Base-by-base conservation (phyloP, 2,888 invertebrate genomes). In the Drosophila mettleri region DNA sequence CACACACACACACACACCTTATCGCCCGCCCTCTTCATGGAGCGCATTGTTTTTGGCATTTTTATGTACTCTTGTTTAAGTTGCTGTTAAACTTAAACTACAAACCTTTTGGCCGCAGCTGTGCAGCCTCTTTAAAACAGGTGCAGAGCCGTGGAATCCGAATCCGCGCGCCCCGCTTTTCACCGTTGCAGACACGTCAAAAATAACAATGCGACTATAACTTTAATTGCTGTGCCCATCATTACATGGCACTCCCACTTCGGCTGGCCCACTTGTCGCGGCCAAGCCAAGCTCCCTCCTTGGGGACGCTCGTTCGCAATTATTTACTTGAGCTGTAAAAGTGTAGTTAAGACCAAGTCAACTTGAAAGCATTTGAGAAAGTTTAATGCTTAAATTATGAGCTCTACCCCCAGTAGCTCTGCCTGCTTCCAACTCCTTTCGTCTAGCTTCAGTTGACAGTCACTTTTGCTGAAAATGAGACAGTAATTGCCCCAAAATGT, bases 291-390 rank as follows among this genome's bases (percentile, higher is more conserved):
- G 24, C 45, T 27, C 45, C 54, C 69, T 63, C 52, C 43, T 39
- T 51, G 24, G 64, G 48, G 70, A 53, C 33, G 55, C 41, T 36
- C 39, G 62, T 57, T 69, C 81, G 88, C 87, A 85, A 85, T 85
- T 85, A 85, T 85, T 85, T 85, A 89, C 85, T 84, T 84, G 89
- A 88, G 89, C 84, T 89, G 86, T 84, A 89, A 84, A 84, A 84
- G 83, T 86, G 89, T 84, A 84, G 84, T 88, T 89, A 89, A 84
- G 89, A 67, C 89, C 89, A 86, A 89, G 88, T 89, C 89, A 88
- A 84, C 88, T 84, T 88, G 83, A 84, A 89, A 84, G 83, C 88
- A 88, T 84, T 84, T 79, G 86, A 86, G 84, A 85, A 85, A 85
- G 85, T 85, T 85, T 89, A 89, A 85, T 88, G 89, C 87, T 85